Conservation (phyloP, 2,888 invertebrate species). For the Rhaphigaster nebulosa region DNA sequence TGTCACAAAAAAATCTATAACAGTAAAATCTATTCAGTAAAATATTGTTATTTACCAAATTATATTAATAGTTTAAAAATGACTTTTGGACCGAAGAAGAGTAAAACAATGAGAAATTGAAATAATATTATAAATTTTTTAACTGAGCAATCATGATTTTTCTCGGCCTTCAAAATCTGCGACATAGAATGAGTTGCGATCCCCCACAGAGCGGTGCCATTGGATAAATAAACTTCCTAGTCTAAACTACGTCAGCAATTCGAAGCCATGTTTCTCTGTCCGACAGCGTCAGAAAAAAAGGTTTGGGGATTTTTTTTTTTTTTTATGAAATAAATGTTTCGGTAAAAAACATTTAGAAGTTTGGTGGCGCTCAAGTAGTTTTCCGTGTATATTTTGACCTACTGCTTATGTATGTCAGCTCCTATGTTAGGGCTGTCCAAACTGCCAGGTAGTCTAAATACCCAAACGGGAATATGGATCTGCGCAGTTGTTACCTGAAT, state of each 20-base stretch:
- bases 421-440: not conserved
- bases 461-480: not conserved
- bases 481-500: no score
- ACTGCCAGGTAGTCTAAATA: not conserved
- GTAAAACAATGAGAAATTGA: no score
- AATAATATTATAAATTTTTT: no score
- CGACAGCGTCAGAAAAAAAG: not conserved
- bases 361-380: conserved; percentile 13
- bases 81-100: no score
- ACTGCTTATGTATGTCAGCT: not conserved
- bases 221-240: not conserved
- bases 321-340: not conserved
- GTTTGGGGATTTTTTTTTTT: not conserved
- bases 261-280: not conserved
- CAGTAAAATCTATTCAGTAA: no score
- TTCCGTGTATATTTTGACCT: conserved; percentile 38
- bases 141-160: no score
- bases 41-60: no score
- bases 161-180: not conserved
- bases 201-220: not conserved
- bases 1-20: no score
- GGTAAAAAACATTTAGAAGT: not conserved
- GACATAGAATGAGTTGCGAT: not conserved
- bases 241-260: not conserved
- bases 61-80: no score